These are phyloP conservation scores for Aphis gossypii DNA, from an alignment of 1,140 invertebrate genomes.

Conservation along the genomic window DNA sequence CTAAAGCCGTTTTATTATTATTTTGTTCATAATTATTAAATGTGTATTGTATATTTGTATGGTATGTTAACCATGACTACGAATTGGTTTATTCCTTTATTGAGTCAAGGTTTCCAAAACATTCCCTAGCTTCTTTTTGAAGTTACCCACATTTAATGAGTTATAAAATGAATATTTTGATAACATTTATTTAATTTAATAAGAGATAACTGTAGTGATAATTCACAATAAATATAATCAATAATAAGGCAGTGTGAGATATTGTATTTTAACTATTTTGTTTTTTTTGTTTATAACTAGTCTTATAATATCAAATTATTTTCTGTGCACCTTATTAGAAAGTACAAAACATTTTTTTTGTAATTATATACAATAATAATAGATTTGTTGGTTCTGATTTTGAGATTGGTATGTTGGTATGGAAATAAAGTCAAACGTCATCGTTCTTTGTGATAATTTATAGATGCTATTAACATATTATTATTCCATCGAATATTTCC, in stretches of 20 bases:
- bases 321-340: neutral
- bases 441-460: neutral
- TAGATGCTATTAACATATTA: neutral
- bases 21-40: constrained; percentile 5
- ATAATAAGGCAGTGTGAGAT: neutral
- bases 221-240: no score
- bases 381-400: neutral
- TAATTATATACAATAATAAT: no score
- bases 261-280: neutral
- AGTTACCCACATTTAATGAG: neutral
- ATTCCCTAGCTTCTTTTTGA: neutral
- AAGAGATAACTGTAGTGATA: no score
- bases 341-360: neutral
- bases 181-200: no score
- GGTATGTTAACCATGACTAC: neutral
- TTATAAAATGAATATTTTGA: no score
- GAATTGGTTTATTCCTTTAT: neutral
- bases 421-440: neutral
- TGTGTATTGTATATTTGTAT: neutral
- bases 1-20: neutral
- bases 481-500: neutral
- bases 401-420: neutral
- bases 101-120: neutral
- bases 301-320: no score
- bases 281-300: neutral